phyloP scores from a whole-genome alignment of 64 coral and sea anemone species.

The Acropora yongei region DNA sequence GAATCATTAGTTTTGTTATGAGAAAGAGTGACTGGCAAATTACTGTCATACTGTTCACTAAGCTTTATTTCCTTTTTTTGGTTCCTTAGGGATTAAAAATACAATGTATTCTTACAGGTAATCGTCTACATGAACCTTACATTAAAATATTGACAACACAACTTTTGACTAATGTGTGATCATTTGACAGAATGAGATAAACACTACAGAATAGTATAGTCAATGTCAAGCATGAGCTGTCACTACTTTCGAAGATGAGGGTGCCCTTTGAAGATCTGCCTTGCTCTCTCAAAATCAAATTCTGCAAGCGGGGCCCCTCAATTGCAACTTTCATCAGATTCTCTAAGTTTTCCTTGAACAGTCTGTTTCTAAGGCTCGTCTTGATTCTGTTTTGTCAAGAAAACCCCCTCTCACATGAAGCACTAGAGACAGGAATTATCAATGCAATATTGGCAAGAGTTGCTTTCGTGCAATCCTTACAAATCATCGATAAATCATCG shows the following conservation, averaged over 20 bases:
- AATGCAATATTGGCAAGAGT: constrained; percentile 37
- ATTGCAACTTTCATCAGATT: constrained; percentile 60
- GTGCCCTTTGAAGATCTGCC: constrained; percentile 59
- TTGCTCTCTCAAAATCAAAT: constrained; percentile 72
- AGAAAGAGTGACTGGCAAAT: constrained; percentile 28
- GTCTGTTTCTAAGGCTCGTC: constrained; percentile 49
- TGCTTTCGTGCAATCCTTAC: too few species aligned
- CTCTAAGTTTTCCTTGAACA: constrained; percentile 59
- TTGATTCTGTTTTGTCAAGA: constrained; percentile 67
- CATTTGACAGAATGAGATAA: not conserved
- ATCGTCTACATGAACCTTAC: constrained; percentile 8
- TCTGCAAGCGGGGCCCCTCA: constrained; percentile 45
- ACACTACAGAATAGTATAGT: constrained; percentile 29
- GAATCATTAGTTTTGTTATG: constrained; percentile 29
- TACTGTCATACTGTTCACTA: constrained; percentile 14
- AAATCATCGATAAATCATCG: too few species aligned
- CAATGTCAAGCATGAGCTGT: constrained; percentile 38
- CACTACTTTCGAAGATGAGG: constrained; percentile 50
- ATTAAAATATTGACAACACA: constrained; percentile 48
- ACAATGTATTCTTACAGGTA: constrained; percentile 42
- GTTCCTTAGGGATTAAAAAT: not conserved
- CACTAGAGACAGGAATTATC: constrained; percentile 30
- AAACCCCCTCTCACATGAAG: constrained; percentile 63
- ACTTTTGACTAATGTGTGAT: constrained; percentile 24
- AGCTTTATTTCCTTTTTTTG: constrained; percentile 14